A percentile compares a stretch with the other conserved stretches of the same genome.
Conservation (phyloP, 2,888 invertebrate species). For the Plagiodera versicolora region DNA sequence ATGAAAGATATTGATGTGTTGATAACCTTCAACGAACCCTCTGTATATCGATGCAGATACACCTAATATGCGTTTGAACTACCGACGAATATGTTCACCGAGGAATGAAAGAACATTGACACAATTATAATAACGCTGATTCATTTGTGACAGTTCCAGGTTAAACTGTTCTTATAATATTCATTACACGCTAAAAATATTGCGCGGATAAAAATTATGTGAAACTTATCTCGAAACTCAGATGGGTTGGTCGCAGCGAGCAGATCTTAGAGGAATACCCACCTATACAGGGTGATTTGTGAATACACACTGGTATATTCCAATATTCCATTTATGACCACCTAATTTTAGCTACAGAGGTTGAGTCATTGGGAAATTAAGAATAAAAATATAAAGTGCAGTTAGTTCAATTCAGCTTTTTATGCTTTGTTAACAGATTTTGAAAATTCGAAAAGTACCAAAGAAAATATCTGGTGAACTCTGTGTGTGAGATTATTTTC, state of each 20-base stretch:
- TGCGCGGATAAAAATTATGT: constrained; percentile 18
- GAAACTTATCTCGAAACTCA: background rate
- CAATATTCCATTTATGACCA: too few relatives aligned
- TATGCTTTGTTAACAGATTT: too few relatives aligned
- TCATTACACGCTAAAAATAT: constrained; percentile 13
- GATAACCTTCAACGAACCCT: too few relatives aligned
- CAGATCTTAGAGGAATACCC: background rate
- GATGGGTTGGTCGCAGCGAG: background rate
- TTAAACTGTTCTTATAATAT: constrained; percentile 23
- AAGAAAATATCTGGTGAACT: too few relatives aligned
- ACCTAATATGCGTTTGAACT: constrained; percentile 16
- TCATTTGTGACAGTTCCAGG: constrained; percentile 34
- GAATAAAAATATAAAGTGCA: too few relatives aligned
- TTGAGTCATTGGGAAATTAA: too few relatives aligned
- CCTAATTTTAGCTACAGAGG: too few relatives aligned
- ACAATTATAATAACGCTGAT: constrained; percentile 34
- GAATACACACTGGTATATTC: too few relatives aligned
- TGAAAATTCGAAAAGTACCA: too few relatives aligned
- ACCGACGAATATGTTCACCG: constrained; percentile 10
- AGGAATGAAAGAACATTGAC: constrained; percentile 32
- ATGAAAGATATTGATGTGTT: too few relatives aligned
- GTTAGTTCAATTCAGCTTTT: too few relatives aligned
- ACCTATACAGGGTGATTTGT: background rate
- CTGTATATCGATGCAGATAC: background rate
- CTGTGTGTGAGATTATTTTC: too few relatives aligned